Evolutionary conservation across 1,140 invertebrate genomes (phyloP).

Genomic region (Trypoxylus dichotomus): DNA sequence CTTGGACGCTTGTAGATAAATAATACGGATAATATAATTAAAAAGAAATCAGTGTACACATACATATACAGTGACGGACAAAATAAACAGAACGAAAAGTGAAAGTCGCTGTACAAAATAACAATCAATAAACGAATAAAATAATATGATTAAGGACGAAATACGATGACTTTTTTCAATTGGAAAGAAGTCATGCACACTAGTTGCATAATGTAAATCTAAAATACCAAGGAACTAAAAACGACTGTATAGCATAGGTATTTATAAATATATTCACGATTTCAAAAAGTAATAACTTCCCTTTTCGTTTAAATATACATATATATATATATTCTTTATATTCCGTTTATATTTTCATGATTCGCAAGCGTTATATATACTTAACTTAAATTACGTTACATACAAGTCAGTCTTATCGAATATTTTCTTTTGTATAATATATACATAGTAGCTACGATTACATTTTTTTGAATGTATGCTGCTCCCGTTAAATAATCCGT

Average conservation of each 20-base stretch:
- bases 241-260: constrained; percentile 28
- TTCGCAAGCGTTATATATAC: background rate
- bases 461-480: background rate
- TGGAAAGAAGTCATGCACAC: background rate
- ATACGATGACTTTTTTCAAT: constrained; percentile 30
- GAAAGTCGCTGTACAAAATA: constrained; percentile 5
- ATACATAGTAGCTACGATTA: constrained; percentile 4
- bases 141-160: constrained; percentile 31
- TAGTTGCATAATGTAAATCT: constrained; percentile 13
- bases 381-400: background rate
- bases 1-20: constrained; percentile 18
- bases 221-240: constrained; percentile 37
- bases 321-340: constrained; percentile 2
- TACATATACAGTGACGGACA: background rate
- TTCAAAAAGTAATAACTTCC: constrained; percentile 4
- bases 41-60: background rate
- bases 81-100: constrained; percentile 29
- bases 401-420: constrained; percentile 12
- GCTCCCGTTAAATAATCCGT: background rate
- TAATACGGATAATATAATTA: constrained; percentile 25
- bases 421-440: constrained; percentile 1
- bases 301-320: background rate
- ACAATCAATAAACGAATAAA: constrained; percentile 27
- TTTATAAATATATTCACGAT: constrained; percentile 15
- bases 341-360: background rate